These are phyloP conservation scores for Astyanax mexicanus DNA, from an alignment of 2,797 vertebrate species.

Conservation along the genomic window DNA sequence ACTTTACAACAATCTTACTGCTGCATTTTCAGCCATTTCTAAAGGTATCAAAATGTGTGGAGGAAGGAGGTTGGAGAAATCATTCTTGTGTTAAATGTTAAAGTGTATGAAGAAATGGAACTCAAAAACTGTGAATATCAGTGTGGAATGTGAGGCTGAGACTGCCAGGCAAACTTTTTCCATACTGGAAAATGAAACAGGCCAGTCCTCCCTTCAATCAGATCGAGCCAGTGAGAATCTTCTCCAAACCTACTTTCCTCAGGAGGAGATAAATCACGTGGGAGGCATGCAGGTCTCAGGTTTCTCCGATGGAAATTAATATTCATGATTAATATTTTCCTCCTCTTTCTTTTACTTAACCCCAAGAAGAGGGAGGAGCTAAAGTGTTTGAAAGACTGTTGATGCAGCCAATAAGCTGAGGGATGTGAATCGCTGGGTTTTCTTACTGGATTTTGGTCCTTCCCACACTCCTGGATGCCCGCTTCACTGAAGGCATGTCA, in stretches of 20 bases:
- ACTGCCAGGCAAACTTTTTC: conserved; percentile 65
- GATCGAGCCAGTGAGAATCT: background rate
- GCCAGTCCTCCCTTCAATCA: background rate
- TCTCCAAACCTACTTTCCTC: conserved; percentile 1
- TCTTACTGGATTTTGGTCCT: conserved; percentile 33
- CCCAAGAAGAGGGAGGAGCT: conserved; percentile 61
- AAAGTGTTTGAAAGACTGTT: conserved; percentile 40
- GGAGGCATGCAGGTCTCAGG: conserved; percentile 13
- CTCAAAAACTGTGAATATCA: conserved; percentile 51
- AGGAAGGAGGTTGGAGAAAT: background rate
- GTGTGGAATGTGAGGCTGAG: conserved; percentile 63
- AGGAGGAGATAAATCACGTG: conserved; percentile 2
- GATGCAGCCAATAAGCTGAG: conserved; percentile 41
- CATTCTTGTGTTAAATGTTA: background rate
- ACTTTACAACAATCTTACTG: background rate
- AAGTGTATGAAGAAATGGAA: conserved; percentile 12
- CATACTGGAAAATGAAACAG: conserved; percentile 35
- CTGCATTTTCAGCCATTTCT: background rate
- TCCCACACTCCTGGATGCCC: conserved; percentile 50
- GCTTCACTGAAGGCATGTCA: conserved; percentile 46
- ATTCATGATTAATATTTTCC: conserved; percentile 33
- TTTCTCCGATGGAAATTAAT: conserved; percentile 32
- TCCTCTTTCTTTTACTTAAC: background rate
- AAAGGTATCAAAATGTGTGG: background rate
- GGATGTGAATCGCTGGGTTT: conserved; percentile 17